phyloP scores from a whole-genome alignment of 37 sponge, comb jelly and placozoan genomes.

The Sycon ciliatum region DNA sequence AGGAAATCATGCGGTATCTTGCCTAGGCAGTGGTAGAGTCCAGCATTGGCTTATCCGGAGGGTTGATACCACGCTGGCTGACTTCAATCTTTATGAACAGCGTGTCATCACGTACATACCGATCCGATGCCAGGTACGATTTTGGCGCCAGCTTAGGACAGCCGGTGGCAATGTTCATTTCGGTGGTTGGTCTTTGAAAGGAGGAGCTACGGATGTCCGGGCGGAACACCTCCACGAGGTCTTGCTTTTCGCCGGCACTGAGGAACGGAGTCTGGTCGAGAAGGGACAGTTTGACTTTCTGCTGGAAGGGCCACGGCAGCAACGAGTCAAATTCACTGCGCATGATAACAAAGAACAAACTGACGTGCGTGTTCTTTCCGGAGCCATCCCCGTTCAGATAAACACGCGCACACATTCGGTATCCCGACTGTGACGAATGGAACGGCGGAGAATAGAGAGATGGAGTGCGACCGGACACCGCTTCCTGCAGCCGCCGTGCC shows the following conservation, averaged over 20 bases:
- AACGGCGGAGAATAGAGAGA: slow-evolving; percentile 65
- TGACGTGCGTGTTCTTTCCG: slow-evolving; percentile 55
- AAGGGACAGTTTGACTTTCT: slow-evolving; percentile 54
- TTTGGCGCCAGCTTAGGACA: too few relatives aligned
- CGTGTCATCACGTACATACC: neutral
- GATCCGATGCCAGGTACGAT: neutral
- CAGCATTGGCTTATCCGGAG: too few relatives aligned
- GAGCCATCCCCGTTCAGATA: slow-evolving; percentile 66
- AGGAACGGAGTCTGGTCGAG: slow-evolving; percentile 42
- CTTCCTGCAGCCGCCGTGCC: slow-evolving; percentile 38
- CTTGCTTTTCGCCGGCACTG: slow-evolving; percentile 21
- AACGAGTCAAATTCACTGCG: slow-evolving; percentile 49
- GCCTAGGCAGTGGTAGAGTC: too few relatives aligned
- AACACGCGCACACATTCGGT: slow-evolving; percentile 64
- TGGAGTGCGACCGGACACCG: slow-evolving; percentile 48
- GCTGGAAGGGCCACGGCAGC: slow-evolving; percentile 60
- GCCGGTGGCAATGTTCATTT: slow-evolving; percentile 69
- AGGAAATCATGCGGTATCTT: too few relatives aligned
- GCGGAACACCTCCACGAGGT: slow-evolving; percentile 45
- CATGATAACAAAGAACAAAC: slow-evolving; percentile 71
- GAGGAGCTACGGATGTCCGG: slow-evolving; percentile 52
- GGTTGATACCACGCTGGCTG: too few relatives aligned
- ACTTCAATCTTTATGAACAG: neutral
- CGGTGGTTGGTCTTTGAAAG: slow-evolving; percentile 55
- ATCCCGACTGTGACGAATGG: slow-evolving; percentile 48